Evolutionary conservation across 2,797 vertebrate genomes (phyloP), one percentile per base, ranked within the genome.

Genomic region (Lerista edwardsae): DNA sequence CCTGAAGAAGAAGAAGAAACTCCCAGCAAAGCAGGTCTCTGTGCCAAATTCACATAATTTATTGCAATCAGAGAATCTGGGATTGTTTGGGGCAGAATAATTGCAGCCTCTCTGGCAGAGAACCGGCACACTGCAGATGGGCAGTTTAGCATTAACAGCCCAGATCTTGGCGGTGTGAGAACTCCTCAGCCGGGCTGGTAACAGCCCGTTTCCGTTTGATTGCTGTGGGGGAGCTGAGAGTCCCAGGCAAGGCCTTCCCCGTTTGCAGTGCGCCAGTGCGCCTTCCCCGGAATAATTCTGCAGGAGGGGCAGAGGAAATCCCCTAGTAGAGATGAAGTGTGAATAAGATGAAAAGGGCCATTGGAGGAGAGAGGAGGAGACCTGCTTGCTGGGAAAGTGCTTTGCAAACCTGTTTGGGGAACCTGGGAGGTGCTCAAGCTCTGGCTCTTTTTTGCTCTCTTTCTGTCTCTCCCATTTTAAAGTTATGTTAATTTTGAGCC

Each of bases 271-370:
- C 71, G 75, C 84, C 78, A 87, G 64, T 84, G 84, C 91, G 91
- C 88, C 79, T 82, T 87, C 91, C 87, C 75, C 25, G 44, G 84
- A 74, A 85, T 83, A 81, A 80, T 91, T 91, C 90, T 90, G 86
- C 74, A 80, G 87, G 69, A 82, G 61, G 72, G 77, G 81, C 79
- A 74, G 64, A 76, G 0, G 3, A 82, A 86, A 21, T 0, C 81
- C 88, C 1, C 0, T 41, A 87, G 68, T 78, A 85, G 65, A 91
- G 87, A 89, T 82, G 87, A 90, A 89, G 84, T 90, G 87, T 0
- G 1, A 88, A 80, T 71, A 64, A 89, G 84, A 91, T 91, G 88
- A 88, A 91, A 82, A 34, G 6, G 89, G 89, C 44, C 62, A 68
- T 67, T 51, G 84, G 88, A 89, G 83, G 86, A 82, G 84, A 61